phyloP scores from a whole-genome alignment of 1,140 invertebrate species.

The Copidosoma floridanum region DNA sequence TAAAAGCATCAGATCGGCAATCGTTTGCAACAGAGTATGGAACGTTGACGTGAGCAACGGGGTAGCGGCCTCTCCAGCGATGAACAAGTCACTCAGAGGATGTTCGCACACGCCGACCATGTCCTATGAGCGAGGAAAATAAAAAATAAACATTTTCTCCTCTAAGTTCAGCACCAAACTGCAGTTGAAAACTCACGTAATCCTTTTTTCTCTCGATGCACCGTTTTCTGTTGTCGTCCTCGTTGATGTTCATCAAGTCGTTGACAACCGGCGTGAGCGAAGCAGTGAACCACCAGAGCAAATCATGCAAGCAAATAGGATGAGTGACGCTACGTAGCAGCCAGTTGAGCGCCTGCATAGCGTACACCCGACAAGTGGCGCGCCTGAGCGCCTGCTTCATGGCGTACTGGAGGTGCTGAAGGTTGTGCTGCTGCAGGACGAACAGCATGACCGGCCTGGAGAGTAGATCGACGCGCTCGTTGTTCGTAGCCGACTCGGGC shows the following conservation, averaged over 20 bases:
- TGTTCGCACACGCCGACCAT: slow-evolving; percentile 71
- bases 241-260: slow-evolving; percentile 47
- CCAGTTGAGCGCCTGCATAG: slow-evolving; percentile 94
- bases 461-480: slow-evolving; percentile 56
- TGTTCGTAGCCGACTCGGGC: slow-evolving; percentile 40
- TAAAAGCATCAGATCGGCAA: slow-evolving; percentile 89
- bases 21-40: slow-evolving; percentile 85
- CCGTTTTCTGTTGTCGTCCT: slow-evolving; percentile 56
- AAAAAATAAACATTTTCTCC: not conserved
- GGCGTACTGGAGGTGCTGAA: slow-evolving; percentile 74
- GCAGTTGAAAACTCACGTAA: slow-evolving; percentile 52
- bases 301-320: slow-evolving; percentile 85
- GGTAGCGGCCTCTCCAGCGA: slow-evolving; percentile 77
- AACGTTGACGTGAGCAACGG: slow-evolving; percentile 80
- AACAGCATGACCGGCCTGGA: slow-evolving; percentile 78
- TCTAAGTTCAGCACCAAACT: no score
- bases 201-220: slow-evolving; percentile 57
- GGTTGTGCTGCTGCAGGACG: slow-evolving; percentile 81
- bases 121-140: slow-evolving; percentile 41
- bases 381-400: slow-evolving; percentile 82
- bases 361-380: slow-evolving; percentile 82
- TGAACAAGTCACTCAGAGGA: slow-evolving; percentile 75
- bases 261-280: slow-evolving; percentile 60
- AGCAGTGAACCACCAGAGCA: slow-evolving; percentile 94
- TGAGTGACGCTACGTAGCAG: slow-evolving; percentile 87